Conservation (phyloP, 2,797 vertebrate species). For the Propithecus deckenii region DNA sequence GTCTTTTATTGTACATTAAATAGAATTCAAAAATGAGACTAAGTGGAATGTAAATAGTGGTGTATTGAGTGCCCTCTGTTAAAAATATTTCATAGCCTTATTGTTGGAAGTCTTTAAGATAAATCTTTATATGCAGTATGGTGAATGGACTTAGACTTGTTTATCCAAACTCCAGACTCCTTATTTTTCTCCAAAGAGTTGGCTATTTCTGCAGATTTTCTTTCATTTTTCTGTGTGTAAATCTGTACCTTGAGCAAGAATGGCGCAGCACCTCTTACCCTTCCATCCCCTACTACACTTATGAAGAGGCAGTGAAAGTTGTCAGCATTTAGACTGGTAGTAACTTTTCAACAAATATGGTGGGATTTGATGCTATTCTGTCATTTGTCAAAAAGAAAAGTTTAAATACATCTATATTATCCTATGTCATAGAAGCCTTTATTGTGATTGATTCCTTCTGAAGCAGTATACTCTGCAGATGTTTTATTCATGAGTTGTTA, state of each 20-base stretch:
- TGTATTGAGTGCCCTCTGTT: conserved; percentile 26
- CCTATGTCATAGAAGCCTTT: conserved; percentile 69
- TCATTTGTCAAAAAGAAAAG: conserved; percentile 73
- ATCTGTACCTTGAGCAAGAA: neutral
- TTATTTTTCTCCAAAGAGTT: neutral
- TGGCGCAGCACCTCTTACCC: neutral
- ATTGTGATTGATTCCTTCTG: conserved; percentile 77
- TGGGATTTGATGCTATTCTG: conserved; percentile 59
- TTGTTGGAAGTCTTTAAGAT: conserved; percentile 37
- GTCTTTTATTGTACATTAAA: conserved; percentile 50
- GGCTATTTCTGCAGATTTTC: conserved; percentile 18
- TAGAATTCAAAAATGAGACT: conserved; percentile 36
- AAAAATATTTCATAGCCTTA: conserved; percentile 10
- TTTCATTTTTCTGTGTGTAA: neutral
- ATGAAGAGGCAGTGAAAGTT: neutral
- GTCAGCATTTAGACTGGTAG: conserved; percentile 36
- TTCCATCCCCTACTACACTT: neutral
- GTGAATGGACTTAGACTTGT: neutral
- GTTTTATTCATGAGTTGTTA: conserved; percentile 83
- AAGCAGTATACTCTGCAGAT: conserved; percentile 71
- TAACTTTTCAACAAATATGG: conserved; percentile 60
- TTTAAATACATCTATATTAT: conserved; percentile 75
- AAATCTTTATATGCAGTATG: conserved; percentile 16
- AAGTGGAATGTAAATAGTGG: conserved; percentile 58
- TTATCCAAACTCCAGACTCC: neutral